These are phyloP conservation scores for Phyllotis vaccarum DNA, from an alignment of 2,797 vertebrate species.

Conservation along the genomic window DNA sequence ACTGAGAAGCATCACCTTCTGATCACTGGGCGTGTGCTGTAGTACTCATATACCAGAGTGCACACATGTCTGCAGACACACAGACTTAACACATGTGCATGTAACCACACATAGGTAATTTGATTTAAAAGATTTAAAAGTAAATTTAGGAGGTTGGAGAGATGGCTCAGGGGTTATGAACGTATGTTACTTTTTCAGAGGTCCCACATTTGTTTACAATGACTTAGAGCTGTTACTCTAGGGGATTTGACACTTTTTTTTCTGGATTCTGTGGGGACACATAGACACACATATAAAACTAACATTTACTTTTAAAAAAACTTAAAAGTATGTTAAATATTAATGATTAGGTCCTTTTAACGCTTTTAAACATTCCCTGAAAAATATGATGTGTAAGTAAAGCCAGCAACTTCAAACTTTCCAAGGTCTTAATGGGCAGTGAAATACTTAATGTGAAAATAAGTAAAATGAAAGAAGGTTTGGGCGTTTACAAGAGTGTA, in stretches of 20 bases:
- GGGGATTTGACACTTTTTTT: too few relatives aligned
- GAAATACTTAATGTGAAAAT: neutral
- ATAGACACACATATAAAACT: neutral
- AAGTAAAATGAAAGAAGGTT: neutral
- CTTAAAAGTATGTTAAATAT: neutral
- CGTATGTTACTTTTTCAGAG: neutral
- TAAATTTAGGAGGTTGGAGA: neutral
- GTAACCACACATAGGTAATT: neutral
- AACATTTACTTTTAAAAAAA: neutral
- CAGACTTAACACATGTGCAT: neutral
- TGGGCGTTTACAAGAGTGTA: conserved; percentile 20
- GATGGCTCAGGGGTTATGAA: too few relatives aligned
- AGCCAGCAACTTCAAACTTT: neutral
- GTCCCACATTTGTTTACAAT: neutral
- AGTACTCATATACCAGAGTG: neutral
- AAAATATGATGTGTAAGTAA: neutral
- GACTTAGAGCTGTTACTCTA: neutral
- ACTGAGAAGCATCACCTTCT: neutral
- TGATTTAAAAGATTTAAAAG: neutral
- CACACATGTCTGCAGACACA: too few relatives aligned
- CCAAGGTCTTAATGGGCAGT: neutral
- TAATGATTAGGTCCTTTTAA: neutral
- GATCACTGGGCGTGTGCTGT: neutral
- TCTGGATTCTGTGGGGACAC: too few relatives aligned
- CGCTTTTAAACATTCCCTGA: neutral